Conservation (phyloP, 2,113 vertebrate genomes). For the Grammomys dolichurus region DNA sequence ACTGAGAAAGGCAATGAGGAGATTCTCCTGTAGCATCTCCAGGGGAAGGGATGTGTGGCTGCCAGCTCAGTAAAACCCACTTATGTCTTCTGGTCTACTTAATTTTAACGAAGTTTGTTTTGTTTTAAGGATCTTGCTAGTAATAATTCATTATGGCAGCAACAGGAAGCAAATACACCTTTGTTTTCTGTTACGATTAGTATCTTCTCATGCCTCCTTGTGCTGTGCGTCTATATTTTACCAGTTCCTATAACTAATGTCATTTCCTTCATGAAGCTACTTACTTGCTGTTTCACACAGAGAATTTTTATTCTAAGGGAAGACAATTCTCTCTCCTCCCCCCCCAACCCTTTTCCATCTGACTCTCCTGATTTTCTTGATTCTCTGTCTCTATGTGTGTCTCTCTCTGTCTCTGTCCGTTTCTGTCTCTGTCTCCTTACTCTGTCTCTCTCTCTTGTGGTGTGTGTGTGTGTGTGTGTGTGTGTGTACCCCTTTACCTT, state of each 20-base stretch:
- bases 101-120: not conserved
- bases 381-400: not conserved
- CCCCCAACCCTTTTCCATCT: not conserved
- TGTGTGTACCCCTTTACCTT: not conserved
- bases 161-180: not conserved
- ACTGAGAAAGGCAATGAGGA: not conserved
- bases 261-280: not conserved
- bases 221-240: not conserved
- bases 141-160: not conserved
- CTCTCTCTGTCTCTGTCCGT: not conserved
- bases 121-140: not conserved
- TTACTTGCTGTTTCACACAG: not conserved
- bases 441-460: not conserved
- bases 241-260: not conserved
- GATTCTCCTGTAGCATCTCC: not conserved
- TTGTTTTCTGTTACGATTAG: not conserved
- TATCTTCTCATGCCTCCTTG: not conserved
- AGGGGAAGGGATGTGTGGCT: not conserved
- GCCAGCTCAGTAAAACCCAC: not conserved
- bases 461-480: not conserved
- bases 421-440: too few species aligned
- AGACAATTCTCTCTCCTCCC: not conserved
- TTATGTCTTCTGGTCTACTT: not conserved
- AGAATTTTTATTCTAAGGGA: not conserved
- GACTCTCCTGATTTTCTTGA: not conserved